Conservation (phyloP, 2,113 vertebrate genomes). For the Leptosomus discolor region DNA sequence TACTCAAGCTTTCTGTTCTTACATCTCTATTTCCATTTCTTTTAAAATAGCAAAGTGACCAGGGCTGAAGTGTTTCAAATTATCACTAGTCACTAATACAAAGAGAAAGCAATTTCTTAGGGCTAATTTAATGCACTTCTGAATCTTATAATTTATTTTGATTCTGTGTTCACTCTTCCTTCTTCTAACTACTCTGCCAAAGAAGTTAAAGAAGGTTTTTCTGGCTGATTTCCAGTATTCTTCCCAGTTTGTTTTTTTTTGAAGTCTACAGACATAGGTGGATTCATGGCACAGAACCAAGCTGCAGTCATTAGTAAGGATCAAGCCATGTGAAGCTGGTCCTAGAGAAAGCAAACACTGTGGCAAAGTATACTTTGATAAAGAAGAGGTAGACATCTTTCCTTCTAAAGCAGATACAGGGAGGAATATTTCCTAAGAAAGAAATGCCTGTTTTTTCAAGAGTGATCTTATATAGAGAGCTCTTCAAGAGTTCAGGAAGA, state of each 20-base stretch:
- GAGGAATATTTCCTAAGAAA: not conserved
- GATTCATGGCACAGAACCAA: not conserved
- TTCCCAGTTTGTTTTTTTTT: conserved; percentile 1
- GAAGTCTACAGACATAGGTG: conserved; percentile 5
- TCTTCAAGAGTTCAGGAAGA: not conserved
- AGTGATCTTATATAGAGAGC: not conserved
- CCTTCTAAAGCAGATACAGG: not conserved
- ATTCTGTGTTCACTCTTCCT: conserved; percentile 35
- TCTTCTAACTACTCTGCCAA: conserved; percentile 50
- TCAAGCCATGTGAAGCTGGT: not conserved
- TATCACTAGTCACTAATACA: conserved; percentile 20
- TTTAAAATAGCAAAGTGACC: conserved; percentile 17
- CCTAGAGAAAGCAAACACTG: not conserved
- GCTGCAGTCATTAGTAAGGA: not conserved
- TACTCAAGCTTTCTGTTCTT: not conserved
- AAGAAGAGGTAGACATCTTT: not conserved
- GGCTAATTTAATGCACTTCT: conserved; percentile 47
- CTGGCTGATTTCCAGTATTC: conserved; percentile 31
- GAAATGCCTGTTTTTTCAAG: not conserved
- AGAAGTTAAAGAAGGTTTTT: conserved; percentile 14
- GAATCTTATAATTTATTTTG: conserved; percentile 61
- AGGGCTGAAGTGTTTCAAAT: conserved; percentile 12
- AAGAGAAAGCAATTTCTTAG: conserved; percentile 54
- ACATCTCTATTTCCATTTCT: not conserved
- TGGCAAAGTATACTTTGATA: not conserved